phyloP scores from a whole-genome alignment of 2,113 vertebrate species.

The Sinocyclocheilus maitianheensis region DNA sequence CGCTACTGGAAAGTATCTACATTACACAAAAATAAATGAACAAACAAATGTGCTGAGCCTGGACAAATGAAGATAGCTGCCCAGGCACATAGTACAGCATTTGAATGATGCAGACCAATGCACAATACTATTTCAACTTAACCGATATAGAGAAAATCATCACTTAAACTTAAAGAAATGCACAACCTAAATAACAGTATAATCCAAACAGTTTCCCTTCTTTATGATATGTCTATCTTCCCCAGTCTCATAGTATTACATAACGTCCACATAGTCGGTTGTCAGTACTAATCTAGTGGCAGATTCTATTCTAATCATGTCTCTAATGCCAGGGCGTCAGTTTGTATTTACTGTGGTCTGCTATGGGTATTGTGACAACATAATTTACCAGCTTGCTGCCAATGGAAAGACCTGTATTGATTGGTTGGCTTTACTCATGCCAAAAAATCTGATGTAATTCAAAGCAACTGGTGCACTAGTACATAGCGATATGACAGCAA shows the following conservation, averaged over 20 bases:
- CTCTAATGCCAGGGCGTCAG: conserved; percentile 53
- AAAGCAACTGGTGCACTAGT: neutral
- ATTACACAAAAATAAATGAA: neutral
- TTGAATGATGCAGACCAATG: neutral
- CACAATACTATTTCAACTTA: neutral
- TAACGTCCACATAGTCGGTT: conserved; percentile 38
- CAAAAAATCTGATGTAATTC: neutral
- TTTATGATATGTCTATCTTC: neutral
- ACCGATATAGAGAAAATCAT: neutral
- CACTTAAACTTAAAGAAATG: neutral
- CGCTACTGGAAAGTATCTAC: neutral
- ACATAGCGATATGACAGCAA: neutral
- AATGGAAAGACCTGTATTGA: neutral
- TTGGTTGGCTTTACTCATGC: neutral
- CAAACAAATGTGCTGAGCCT: neutral
- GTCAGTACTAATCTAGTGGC: conserved; percentile 31
- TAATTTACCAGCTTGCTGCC: conserved; percentile 14
- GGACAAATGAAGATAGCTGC: neutral
- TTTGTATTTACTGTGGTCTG: conserved; percentile 49
- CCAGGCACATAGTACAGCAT: neutral
- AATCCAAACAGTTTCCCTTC: neutral
- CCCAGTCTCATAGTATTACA: neutral
- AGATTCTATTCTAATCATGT: conserved; percentile 50
- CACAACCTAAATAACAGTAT: neutral
- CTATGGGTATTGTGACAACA: conserved; percentile 47